Evolutionary conservation across 2,113 vertebrate species (phyloP).

Genomic region (Mola mola): DNA sequence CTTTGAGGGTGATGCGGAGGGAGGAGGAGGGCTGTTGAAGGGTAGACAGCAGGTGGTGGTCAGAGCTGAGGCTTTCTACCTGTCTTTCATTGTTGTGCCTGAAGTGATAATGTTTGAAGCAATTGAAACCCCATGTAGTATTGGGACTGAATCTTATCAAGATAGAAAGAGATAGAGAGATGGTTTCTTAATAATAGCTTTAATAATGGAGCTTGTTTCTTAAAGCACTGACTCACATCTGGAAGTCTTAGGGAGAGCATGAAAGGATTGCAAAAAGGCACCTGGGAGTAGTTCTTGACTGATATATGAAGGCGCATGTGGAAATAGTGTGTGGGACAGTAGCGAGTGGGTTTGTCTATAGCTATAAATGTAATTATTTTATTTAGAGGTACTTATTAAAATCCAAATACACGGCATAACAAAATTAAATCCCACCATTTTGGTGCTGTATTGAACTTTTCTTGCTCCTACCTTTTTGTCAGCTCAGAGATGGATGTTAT

Average conservation of each 20-base stretch:
- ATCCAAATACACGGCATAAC: background rate
- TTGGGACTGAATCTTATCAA: no score
- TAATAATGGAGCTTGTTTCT: slow-evolving; percentile 25
- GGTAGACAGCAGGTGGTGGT: slow-evolving; percentile 51
- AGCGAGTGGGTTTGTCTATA: slow-evolving; percentile 1
- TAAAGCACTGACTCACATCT: slow-evolving; percentile 38
- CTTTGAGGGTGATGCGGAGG: slow-evolving; percentile 25
- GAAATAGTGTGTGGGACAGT: slow-evolving; percentile 26
- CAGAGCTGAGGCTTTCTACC: slow-evolving; percentile 43
- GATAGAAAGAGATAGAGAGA: background rate
- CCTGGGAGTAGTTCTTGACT: slow-evolving; percentile 35
- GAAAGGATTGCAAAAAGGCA: slow-evolving; percentile 22
- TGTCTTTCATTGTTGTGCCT: slow-evolving; percentile 51
- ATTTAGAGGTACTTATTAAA: background rate
- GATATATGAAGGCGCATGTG: slow-evolving; percentile 61
- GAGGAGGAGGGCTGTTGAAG: slow-evolving; percentile 1
- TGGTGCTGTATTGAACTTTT: slow-evolving; percentile 16
- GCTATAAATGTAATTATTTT: background rate
- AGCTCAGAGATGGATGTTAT: slow-evolving; percentile 16
- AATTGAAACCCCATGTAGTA: slow-evolving; percentile 37
- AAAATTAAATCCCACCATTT: slow-evolving; percentile 6
- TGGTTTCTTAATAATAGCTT: background rate
- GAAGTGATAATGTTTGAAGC: slow-evolving; percentile 59
- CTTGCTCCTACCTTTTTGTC: background rate
- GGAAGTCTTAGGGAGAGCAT: slow-evolving; percentile 42